Evolutionary conservation across 1,140 invertebrate genomes (phyloP).

Genomic region (Ptiloglossa arizonensis): DNA sequence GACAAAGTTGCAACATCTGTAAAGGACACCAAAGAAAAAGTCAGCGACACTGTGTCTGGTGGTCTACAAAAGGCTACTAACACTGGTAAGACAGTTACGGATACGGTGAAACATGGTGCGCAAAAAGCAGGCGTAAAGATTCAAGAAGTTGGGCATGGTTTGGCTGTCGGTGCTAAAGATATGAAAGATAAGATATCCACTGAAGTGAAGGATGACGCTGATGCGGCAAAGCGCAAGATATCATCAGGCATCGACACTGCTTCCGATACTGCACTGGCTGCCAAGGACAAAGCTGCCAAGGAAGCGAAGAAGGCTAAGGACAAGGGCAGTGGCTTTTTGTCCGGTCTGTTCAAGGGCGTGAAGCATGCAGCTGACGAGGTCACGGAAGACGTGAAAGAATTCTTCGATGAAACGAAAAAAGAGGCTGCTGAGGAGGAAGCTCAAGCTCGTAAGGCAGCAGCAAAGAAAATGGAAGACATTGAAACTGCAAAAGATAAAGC

Average conservation of each 20-base stretch:
- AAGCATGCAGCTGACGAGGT: slow-evolving; percentile 46
- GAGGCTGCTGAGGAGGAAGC: slow-evolving; percentile 57
- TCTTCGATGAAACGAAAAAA: slow-evolving; percentile 54
- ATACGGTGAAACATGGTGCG: background rate
- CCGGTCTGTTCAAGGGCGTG: slow-evolving; percentile 47
- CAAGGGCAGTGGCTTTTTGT: slow-evolving; percentile 41
- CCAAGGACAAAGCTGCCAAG: slow-evolving; percentile 50
- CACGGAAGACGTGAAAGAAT: slow-evolving; percentile 42
- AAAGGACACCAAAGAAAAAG: slow-evolving; percentile 48
- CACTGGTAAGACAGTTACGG: slow-evolving; percentile 2
- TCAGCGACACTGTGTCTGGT: slow-evolving; percentile 13
- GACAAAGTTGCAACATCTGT: slow-evolving; percentile 20
- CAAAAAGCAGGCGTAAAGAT: slow-evolving; percentile 24
- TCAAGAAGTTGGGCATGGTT: background rate
- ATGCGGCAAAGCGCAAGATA: slow-evolving; percentile 36
- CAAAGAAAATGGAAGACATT: slow-evolving; percentile 54
- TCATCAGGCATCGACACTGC: slow-evolving; percentile 7
- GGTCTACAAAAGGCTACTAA: slow-evolving; percentile 12
- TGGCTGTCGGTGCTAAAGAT: background rate
- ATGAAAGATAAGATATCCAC: slow-evolving; percentile 41
- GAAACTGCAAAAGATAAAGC: slow-evolving; percentile 38
- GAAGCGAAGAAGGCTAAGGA: slow-evolving; percentile 63
- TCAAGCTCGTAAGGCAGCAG: slow-evolving; percentile 20
- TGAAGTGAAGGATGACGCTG: slow-evolving; percentile 43
- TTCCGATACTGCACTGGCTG: slow-evolving; percentile 22